These are phyloP conservation scores for Passer montanus DNA, from an alignment of 2,113 vertebrate species.

Conservation along the genomic window DNA sequence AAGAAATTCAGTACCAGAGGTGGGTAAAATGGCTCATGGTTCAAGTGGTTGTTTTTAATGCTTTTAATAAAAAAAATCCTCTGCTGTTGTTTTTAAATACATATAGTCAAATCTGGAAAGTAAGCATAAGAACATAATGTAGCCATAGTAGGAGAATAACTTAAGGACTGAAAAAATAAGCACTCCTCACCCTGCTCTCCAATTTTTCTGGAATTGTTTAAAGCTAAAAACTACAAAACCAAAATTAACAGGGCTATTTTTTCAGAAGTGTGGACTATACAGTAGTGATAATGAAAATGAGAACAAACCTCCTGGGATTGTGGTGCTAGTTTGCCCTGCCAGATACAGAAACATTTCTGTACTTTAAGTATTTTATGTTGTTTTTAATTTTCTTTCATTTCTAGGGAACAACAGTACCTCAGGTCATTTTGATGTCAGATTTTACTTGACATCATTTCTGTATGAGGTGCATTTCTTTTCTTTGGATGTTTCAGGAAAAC, in stretches of 20 bases:
- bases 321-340: not conserved
- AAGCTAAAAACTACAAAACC: not conserved
- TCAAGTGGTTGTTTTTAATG: not conserved
- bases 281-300: not conserved
- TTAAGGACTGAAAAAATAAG: not conserved
- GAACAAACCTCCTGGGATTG: not conserved
- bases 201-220: not conserved
- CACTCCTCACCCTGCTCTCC: rapidly evolving
- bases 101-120: not conserved
- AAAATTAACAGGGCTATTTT: not conserved
- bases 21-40: not conserved
- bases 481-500: not conserved
- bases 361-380: not conserved
- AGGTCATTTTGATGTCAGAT: not conserved
- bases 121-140: not conserved
- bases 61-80: not conserved
- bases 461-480: not conserved
- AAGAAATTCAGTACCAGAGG: not conserved
- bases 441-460: not conserved
- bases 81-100: not conserved
- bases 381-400: not conserved
- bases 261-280: not conserved
- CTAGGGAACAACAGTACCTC: not conserved
- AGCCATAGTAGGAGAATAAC: not conserved
- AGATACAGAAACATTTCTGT: not conserved